phyloP scores from a whole-genome alignment of 30 jellyfish, hydroid and myxozoan genomes.

The Cassiopea andromeda region DNA sequence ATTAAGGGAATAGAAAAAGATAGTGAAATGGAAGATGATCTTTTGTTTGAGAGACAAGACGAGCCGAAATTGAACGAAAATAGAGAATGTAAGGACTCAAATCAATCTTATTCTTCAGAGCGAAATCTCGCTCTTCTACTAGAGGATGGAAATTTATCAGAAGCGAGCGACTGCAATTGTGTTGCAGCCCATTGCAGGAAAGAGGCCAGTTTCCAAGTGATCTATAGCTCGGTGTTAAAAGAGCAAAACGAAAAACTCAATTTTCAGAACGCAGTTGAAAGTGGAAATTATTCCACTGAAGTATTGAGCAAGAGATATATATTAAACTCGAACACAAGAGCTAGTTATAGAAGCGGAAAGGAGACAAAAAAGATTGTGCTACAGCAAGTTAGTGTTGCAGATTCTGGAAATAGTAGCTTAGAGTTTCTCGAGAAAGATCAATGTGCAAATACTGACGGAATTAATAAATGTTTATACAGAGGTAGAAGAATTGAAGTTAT shows the following conservation, averaged over 20 bases:
- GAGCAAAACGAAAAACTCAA: background rate
- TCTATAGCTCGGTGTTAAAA: background rate
- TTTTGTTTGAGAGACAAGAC: no score
- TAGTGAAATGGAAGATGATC: no score
- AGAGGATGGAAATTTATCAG: background rate
- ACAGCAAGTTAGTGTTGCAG: background rate
- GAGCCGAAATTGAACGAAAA: no score
- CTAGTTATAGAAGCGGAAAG: background rate
- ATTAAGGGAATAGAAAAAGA: no score
- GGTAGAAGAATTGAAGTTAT: background rate
- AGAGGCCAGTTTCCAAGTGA: background rate
- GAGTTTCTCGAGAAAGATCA: background rate
- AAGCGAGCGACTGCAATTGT: background rate
- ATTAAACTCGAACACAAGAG: background rate
- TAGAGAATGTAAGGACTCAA: background rate
- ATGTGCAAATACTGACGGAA: background rate
- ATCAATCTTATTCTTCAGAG: background rate
- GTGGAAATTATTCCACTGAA: background rate
- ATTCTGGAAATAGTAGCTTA: background rate
- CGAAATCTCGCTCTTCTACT: background rate
- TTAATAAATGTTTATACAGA: background rate
- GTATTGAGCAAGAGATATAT: background rate
- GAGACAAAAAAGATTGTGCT: background rate
- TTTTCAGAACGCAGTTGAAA: background rate
- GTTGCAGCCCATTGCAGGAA: background rate